These are phyloP conservation scores for Corythornis cristatus DNA, from an alignment of 2,113 vertebrate genomes.

Conservation along the genomic window DNA sequence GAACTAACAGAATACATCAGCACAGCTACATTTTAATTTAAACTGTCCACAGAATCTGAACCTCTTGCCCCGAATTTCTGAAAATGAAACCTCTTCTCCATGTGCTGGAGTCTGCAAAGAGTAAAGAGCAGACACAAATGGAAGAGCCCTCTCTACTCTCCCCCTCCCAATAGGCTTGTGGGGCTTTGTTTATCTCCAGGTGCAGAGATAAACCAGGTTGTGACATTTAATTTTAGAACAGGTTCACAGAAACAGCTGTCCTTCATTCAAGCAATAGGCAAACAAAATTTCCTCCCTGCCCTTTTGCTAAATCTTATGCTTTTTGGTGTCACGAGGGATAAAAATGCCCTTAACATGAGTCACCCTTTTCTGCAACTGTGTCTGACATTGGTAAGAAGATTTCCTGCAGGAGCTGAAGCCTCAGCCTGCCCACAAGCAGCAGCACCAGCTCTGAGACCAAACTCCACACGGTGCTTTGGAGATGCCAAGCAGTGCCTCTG, in stretches of 20 bases:
- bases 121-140: not conserved
- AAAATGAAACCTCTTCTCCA: not conserved
- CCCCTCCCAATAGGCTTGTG: not conserved
- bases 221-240: conserved; percentile 10
- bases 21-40: not conserved
- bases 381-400: not conserved
- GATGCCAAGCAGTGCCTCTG: not conserved
- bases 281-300: not conserved
- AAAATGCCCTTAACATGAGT: not conserved
- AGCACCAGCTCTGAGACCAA: rapidly evolving
- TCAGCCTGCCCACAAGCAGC: not conserved
- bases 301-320: not conserved
- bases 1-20: not conserved
- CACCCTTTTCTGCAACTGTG: not conserved
- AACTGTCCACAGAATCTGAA: not conserved
- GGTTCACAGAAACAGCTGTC: not conserved
- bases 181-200: not conserved
- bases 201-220: not conserved
- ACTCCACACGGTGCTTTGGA: rapidly evolving
- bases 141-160: not conserved
- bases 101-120: not conserved
- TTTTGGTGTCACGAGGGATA: not conserved
- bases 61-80: not conserved
- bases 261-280: not conserved
- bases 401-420: not conserved